Base-by-base conservation (phyloP, 2,113 vertebrate species). In the Etia nguti region DNA sequence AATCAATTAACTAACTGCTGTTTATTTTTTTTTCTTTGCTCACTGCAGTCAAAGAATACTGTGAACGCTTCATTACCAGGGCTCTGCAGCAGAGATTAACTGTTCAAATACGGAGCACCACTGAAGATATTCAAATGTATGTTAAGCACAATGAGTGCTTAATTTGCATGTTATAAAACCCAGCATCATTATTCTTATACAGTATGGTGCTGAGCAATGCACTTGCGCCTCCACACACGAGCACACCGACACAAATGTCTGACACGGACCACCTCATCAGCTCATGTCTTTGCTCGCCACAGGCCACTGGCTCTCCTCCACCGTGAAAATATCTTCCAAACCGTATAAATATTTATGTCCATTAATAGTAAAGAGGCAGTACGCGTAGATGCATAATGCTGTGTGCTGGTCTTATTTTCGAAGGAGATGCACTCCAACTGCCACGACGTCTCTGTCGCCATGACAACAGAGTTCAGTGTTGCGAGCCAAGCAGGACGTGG, bases 281-380 rank as follows among this genome's bases (percentile, higher is more conserved):
- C 91, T 94, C 92, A 90, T 88, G 92, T 87, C 86, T 84, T 57
- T 6, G 79, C 81, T 77, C 93, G 26, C 93, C 90, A 81, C 89
- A 89, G 87, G 93, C 90, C 92, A 46, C 84, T 59, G 60, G 60
- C 84, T 87, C 88, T 84, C 82, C 92, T 88, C 84, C 89, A 24
- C 83, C 22, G 16, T 81, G 87, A 91, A 92, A 94, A 93, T 86
- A 84, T 88, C 91, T 73, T 81, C 89, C 79, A 87, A 88, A 88
- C 83, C 87, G 29, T 54, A 95, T 95, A 93, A 94, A 96, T 96
- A 96, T 96, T 95, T 94, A 96, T 94, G 86, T 92, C 85, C 94
- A 95, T 96, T 94, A 94, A 95, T 95, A 95, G 93, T 93, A 93
- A 95, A 96, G 90, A 93, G 87, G 89, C 90, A 46, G 91, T 86